Evolutionary conservation across 2,888 invertebrate species (phyloP).

Genomic region (Leptura quadrifasciata): DNA sequence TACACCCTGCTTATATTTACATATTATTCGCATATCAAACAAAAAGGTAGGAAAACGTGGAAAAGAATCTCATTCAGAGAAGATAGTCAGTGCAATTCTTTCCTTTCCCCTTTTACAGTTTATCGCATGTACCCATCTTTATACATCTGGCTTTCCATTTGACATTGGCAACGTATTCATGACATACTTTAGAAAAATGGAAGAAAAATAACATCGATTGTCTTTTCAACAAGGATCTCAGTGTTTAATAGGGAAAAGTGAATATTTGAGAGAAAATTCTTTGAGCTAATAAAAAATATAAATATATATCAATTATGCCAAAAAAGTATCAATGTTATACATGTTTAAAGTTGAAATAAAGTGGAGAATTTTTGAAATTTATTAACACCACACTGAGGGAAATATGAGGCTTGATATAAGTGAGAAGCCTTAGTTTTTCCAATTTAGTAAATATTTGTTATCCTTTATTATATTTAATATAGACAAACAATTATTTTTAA

Average conservation of each 20-base stretch:
- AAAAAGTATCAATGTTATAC: no score
- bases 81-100: conserved; percentile 38
- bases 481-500: no score
- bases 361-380: no score
- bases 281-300: no score
- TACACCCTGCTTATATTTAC: conserved; percentile 34
- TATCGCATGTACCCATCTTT: conserved; percentile 36
- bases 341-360: no score
- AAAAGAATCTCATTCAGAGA: conserved; percentile 33
- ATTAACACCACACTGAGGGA: no score
- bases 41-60: conserved; percentile 40
- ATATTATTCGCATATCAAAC: conserved; percentile 40
- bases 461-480: no score
- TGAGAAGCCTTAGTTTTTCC: no score
- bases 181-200: conserved; percentile 15
- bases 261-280: background rate
- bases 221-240: conserved; percentile 17
- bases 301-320: no score
- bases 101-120: conserved; percentile 25
- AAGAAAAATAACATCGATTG: conserved; percentile 11
- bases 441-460: no score
- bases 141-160: conserved; percentile 33
- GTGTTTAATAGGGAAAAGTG: conserved; percentile 1
- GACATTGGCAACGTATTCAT: conserved; percentile 31
- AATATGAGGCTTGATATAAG: no score